Base-by-base conservation (phyloP, 2,888 invertebrate genomes). In the Fabriciana adippe region DNA sequence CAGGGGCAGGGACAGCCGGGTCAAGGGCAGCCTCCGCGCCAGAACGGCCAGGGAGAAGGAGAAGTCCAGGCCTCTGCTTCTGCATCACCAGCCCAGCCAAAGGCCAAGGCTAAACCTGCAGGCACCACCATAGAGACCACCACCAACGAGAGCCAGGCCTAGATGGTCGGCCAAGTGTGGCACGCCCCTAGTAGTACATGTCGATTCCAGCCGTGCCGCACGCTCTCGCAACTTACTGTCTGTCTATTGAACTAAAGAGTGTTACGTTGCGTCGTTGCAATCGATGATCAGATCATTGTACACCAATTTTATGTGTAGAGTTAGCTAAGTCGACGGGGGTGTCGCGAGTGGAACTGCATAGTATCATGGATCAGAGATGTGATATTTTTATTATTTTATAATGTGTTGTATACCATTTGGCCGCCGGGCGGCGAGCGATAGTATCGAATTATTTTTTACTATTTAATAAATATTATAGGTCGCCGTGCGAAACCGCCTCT, bases 101-200 rank as follows among this genome's bases (percentile, higher is more conserved):
- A 89, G 81, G 81, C 84, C 72, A 89, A 89, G 76, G 76, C 78
- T 71, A 72, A 89, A 80, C 85, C 89, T 47, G 78, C 85, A 69
- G 88, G 87, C 76, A 83, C 90, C 75, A 88, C 86, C 78, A 87
- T 89, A 59, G 92, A 92, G 76, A 85, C 89, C 71, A 89, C 92
- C 76, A 89, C 91, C 79, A 91, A 90, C 78, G 93, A 93, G 85
- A 93, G 93, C 85, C 92, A 93, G 84, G 93, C 93, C 80, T 93
- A 85, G 86, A 73, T 75, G 68, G 75, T 78, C 76, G 66, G 71
- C 68, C 73, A 6, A 66, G 77, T 81, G 86, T 82, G 88, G 85
- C 85, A 83, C 83, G 79, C 74, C 76, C 75, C 79, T 79, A 78
- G 86, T 88, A 89, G 89, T 87, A 84, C 79, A 83, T 86, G 80